Conservation (phyloP, 1,140 invertebrate species). For the Pseudomyrmex cubaensis region DNA sequence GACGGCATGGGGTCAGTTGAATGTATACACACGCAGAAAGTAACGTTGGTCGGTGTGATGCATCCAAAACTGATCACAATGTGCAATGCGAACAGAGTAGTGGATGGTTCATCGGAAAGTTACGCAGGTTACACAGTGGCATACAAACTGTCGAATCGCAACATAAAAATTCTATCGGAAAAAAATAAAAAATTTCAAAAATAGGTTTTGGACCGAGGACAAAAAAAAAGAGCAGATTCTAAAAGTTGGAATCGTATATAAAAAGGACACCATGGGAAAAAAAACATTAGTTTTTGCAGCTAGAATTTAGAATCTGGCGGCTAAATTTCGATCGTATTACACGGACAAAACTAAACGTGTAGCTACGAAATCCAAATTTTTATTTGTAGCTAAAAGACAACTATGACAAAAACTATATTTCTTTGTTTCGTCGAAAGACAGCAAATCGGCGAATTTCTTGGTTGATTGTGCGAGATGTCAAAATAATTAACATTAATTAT, state of each 20-base stretch:
- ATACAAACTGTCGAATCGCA: not conserved
- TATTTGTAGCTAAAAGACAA: too few species aligned
- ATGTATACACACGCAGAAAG: conserved; percentile 25
- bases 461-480: not conserved
- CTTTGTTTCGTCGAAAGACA: too few species aligned
- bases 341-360: too few species aligned
- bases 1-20: conserved; percentile 3
- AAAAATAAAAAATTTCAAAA: not conserved
- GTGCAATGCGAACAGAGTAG: conserved; percentile 34
- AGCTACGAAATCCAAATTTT: too few species aligned
- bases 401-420: too few species aligned
- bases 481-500: conserved; percentile 1
- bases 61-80: conserved; percentile 48
- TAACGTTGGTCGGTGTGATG: conserved; percentile 24
- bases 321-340: too few species aligned
- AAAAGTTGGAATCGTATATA: conserved; percentile 7
- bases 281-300: too few species aligned
- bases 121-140: not conserved
- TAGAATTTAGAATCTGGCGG: too few species aligned
- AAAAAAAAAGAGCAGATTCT: not conserved
- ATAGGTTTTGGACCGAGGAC: not conserved
- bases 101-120: not conserved
- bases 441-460: not conserved
- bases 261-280: not conserved
- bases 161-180: not conserved